Percentiles rank a stretch among this genome's conserved stretches.
These are phyloP conservation scores for Cydia fagiglandana DNA, from an alignment of 1,140 invertebrate genomes.

Conservation along the genomic window DNA sequence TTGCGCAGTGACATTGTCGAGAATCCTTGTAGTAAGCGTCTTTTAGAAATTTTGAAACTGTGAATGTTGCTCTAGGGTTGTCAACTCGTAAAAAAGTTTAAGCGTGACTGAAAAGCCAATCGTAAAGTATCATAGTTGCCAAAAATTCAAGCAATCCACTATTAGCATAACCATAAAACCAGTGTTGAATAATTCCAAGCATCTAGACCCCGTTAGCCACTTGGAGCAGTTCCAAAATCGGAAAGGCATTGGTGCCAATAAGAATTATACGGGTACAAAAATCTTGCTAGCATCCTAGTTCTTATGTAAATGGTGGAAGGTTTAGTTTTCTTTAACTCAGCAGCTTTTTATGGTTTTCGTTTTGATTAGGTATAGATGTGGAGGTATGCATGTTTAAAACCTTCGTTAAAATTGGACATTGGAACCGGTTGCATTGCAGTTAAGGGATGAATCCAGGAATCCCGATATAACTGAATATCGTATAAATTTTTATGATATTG, in stretches of 20 bases:
- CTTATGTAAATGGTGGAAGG: neutral
- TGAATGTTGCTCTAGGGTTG: too few species aligned
- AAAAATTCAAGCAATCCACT: neutral
- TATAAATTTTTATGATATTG: too few species aligned
- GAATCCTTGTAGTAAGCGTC: too few species aligned
- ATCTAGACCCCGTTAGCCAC: neutral
- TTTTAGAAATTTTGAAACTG: too few species aligned
- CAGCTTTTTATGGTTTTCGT: neutral
- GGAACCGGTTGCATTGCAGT: too few species aligned
- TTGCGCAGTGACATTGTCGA: too few species aligned
- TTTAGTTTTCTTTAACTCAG: neutral
- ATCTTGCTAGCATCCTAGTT: neutral
- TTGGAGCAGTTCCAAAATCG: neutral
- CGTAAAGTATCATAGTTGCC: neutral
- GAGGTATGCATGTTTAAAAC: neutral
- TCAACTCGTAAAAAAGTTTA: too few species aligned
- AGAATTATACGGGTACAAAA: neutral
- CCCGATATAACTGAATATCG: too few species aligned
- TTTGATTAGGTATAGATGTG: neutral
- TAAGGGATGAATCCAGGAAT: too few species aligned
- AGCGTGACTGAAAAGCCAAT: neutral
- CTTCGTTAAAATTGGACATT: neutral
- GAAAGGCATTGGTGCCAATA: conserved; percentile 4
- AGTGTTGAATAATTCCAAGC: neutral
- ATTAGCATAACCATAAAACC: neutral